These are phyloP conservation scores for Irena cyanogastra DNA, from an alignment of 2,113 vertebrate genomes.

Conservation along the genomic window DNA sequence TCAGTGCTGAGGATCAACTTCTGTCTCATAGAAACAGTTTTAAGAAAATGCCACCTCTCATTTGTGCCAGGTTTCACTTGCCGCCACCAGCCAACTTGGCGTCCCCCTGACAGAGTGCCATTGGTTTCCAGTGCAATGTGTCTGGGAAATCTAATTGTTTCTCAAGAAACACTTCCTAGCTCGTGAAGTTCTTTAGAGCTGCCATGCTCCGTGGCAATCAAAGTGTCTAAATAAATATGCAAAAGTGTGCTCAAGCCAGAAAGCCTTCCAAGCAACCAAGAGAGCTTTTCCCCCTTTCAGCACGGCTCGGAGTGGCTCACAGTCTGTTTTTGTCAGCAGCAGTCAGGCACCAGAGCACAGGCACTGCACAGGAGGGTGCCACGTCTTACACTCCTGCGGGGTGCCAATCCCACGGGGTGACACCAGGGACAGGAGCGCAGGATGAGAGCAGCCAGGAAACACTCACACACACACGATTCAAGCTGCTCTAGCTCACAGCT, in stretches of 20 bases:
- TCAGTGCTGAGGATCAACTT: neutral
- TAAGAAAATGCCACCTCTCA: slow-evolving; percentile 29
- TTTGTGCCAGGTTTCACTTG: neutral
- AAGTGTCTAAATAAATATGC: neutral
- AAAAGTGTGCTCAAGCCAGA: neutral
- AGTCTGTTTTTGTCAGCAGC: neutral
- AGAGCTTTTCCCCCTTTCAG: neutral
- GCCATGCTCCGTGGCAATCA: neutral
- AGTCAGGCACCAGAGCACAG: neutral
- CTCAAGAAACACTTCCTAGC: neutral
- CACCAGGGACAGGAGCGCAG: neutral
- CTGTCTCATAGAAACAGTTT: slow-evolving; percentile 5
- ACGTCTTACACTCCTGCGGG: neutral
- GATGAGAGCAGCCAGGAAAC: neutral
- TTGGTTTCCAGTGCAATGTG: neutral
- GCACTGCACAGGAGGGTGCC: neutral
- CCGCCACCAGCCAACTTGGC: neutral
- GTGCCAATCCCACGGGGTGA: neutral
- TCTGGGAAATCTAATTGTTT: slow-evolving; percentile 3
- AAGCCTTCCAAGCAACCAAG: neutral
- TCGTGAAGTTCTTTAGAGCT: neutral
- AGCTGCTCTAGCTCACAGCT: neutral
- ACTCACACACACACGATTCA: neutral
- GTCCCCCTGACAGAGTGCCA: neutral
- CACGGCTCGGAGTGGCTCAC: accelerated